These are phyloP conservation scores for Beris chalybata DNA, from an alignment of 2,888 invertebrate genomes.

Conservation along the genomic window DNA sequence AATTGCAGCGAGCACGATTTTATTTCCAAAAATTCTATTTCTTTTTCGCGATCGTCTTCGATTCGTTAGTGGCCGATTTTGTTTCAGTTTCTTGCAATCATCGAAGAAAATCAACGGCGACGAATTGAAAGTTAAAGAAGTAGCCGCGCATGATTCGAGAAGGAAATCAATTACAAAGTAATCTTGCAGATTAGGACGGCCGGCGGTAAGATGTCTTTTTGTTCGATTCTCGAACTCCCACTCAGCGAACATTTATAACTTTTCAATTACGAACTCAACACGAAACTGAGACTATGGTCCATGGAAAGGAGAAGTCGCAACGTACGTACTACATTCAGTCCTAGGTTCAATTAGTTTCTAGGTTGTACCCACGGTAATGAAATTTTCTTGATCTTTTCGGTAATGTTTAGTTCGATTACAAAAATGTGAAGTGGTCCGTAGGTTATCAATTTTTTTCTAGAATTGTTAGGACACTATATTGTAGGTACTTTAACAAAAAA, in stretches of 20 bases:
- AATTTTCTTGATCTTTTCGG: neutral
- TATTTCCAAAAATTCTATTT: neutral
- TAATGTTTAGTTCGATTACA: conserved; percentile 6
- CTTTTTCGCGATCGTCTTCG: too few relatives aligned
- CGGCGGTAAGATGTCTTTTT: conserved; percentile 1
- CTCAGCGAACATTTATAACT: neutral
- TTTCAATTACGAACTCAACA: neutral
- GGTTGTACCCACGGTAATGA: neutral
- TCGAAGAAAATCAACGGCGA: too few relatives aligned
- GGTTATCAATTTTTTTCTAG: neutral
- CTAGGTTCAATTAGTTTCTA: neutral
- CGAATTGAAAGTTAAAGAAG: neutral
- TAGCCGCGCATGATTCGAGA: neutral
- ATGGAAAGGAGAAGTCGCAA: neutral
- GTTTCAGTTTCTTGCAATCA: too few relatives aligned
- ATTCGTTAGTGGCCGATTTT: too few relatives aligned
- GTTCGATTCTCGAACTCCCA: neutral
- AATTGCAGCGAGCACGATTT: conserved; percentile 3
- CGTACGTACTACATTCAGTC: neutral
- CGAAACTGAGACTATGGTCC: neutral
- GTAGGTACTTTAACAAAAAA: neutral
- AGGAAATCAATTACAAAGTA: conserved; percentile 11
- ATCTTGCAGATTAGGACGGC: neutral
- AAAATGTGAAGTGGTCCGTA: neutral
- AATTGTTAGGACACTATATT: neutral